Base-by-base conservation (phyloP, 1,140 invertebrate genomes). In the Zaprionus gabonicus region DNA sequence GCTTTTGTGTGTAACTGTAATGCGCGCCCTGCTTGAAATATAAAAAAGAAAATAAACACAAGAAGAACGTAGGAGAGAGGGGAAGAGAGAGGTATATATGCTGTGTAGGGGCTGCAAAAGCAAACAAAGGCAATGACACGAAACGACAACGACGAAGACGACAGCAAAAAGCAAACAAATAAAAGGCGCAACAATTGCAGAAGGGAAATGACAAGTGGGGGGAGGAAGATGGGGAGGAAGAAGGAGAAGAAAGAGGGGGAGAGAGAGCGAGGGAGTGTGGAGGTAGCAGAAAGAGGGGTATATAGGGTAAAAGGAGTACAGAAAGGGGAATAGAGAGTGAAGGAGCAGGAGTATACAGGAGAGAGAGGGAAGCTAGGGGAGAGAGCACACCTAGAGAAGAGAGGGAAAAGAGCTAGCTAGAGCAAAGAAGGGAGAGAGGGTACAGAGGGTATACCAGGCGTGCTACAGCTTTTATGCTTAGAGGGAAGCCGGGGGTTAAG, bases 91-190 rank as follows among this genome's bases (percentile, higher is more conserved):
- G 41, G 10, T 17, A 31, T 44, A 36, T 15, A 15, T 0, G 28
- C 36, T 34, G 51, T 15, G 15, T 7, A 75, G 70, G 59, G 60
- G 62, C 72, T 86, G 82, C 83, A 78, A 77, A 86, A 82, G 85
- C 84, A 90, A 88, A 88, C 84, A 88, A 88, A 88, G 85, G 78
- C 84, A 88, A 88, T 88, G 84, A 88, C 84, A 88, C 84, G 85
- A 88, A 88, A 79, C 85, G 78, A 80, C 76, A 67, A 82, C 76
- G 28, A 57, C 51, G 68, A 41, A 49, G 67, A 56, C 67, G 66
- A 59, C 76, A 82, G 72, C 76, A 80, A 70, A 75, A 78, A 76
- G 85, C 81, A 88, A 88, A 85, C 78, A 88, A 90, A 88, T 88
- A 90, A 88, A 88, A 88, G 85, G 85, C 85, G 85, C 85, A 88